These are phyloP conservation scores for Diadophis punctatus DNA, from an alignment of 2,113 vertebrate genomes.

Conservation along the genomic window DNA sequence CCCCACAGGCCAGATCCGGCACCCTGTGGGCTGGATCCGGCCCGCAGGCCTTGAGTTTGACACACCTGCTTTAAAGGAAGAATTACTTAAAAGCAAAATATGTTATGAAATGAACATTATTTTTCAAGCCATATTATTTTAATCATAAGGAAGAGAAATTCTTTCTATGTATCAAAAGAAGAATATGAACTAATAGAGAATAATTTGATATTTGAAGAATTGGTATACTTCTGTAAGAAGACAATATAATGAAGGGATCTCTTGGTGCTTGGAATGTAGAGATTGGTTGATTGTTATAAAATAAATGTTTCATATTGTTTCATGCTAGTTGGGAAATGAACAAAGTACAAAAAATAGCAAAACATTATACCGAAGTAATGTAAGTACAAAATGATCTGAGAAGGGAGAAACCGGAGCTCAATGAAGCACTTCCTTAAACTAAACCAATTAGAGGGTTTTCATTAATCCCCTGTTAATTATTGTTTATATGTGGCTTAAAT, in stretches of 20 bases:
- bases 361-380: background rate
- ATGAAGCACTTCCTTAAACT: background rate
- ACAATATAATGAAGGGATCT: background rate
- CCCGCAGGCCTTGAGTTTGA: too few species aligned
- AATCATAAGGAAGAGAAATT: background rate
- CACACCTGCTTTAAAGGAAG: background rate
- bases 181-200: background rate
- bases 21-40: too few species aligned
- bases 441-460: background rate
- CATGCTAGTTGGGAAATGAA: background rate
- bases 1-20: too few species aligned
- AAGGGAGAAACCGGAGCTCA: background rate
- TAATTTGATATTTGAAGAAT: background rate
- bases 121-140: background rate
- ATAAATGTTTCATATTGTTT: background rate
- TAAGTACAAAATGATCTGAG: background rate
- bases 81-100: background rate
- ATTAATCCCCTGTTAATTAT: background rate
- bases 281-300: background rate
- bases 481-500: background rate
- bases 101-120: background rate
- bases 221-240: background rate
- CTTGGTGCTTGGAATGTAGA: background rate
- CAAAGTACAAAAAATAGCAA: background rate
- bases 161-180: background rate